phyloP scores from a whole-genome alignment of 2,888 invertebrate genomes.

The Odontocerum albicorne region DNA sequence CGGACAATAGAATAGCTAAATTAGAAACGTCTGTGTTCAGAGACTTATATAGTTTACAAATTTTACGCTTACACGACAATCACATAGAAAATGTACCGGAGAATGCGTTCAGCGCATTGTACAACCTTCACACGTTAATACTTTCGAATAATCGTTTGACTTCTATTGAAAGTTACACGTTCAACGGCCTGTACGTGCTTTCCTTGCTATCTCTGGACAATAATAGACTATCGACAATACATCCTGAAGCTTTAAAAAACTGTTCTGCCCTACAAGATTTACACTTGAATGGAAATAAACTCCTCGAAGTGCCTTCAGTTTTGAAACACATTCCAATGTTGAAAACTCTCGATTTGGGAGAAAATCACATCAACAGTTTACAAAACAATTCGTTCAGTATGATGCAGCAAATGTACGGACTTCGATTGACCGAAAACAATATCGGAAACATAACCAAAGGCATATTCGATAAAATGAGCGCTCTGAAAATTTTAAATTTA shows the following conservation, averaged over 20 bases:
- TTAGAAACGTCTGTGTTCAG: slow-evolving; percentile 76
- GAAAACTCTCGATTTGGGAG: slow-evolving; percentile 80
- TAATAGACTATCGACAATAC: slow-evolving; percentile 74
- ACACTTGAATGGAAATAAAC: slow-evolving; percentile 79
- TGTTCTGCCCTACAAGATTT: slow-evolving; percentile 79
- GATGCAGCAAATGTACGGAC: slow-evolving; percentile 77
- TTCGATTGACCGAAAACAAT: slow-evolving; percentile 83
- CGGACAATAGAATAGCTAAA: slow-evolving; percentile 73
- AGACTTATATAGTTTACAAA: slow-evolving; percentile 77
- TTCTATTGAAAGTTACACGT: slow-evolving; percentile 72
- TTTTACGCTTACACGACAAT: slow-evolving; percentile 78
- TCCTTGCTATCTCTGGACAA: slow-evolving; percentile 78
- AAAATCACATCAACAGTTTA: slow-evolving; percentile 79
- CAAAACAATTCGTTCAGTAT: slow-evolving; percentile 79
- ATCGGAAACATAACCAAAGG: slow-evolving; percentile 79
- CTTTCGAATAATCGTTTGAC: slow-evolving; percentile 79
- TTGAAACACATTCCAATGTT: slow-evolving; percentile 74
- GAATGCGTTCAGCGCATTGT: slow-evolving; percentile 75
- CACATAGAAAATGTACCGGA: slow-evolving; percentile 74
- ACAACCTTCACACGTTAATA: slow-evolving; percentile 78
- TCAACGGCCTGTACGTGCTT: slow-evolving; percentile 74
- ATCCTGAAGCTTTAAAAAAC: slow-evolving; percentile 74
- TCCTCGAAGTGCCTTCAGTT: slow-evolving; percentile 74
- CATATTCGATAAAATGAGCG: slow-evolving; percentile 75
- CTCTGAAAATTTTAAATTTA: slow-evolving; percentile 79